Percentiles rank a stretch among this genome's conserved stretches.
Conservation (phyloP, 2,888 invertebrate species). For the Leptopilina syphax region DNA sequence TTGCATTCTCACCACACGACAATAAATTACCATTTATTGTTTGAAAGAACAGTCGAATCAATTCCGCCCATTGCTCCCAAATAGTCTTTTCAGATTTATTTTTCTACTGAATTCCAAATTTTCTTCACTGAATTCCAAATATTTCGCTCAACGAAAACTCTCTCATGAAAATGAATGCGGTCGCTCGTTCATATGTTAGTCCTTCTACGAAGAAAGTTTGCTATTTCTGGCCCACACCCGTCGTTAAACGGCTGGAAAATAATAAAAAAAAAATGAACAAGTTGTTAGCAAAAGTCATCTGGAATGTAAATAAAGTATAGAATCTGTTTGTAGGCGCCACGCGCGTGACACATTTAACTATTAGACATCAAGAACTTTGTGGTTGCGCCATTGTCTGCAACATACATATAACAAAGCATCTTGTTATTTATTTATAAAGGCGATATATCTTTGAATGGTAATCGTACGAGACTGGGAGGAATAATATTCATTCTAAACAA, state of each 20-base stretch:
- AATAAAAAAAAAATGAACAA: conserved; percentile 21
- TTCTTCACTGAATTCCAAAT: not conserved
- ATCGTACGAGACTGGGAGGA: not conserved
- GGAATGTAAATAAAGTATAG: conserved; percentile 33
- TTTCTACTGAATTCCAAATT: too few relatives aligned
- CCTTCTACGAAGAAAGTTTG: conserved; percentile 7
- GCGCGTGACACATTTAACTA: conserved; percentile 35
- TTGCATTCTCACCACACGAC: too few relatives aligned
- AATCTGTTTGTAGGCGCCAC: conserved; percentile 26
- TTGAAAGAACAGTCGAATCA: too few relatives aligned
- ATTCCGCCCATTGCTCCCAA: too few relatives aligned
- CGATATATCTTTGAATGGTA: not conserved
- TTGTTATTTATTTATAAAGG: conserved; percentile 20
- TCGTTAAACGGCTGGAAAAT: conserved; percentile 12
- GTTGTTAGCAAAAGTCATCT: conserved; percentile 23
- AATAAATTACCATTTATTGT: too few relatives aligned
- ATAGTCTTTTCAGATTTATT: too few relatives aligned
- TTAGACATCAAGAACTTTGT: conserved; percentile 32
- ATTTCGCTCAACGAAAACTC: conserved; percentile 17
- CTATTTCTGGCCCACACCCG: conserved; percentile 20
- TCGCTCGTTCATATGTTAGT: not conserved
- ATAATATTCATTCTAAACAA: not conserved
- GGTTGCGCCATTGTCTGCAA: conserved; percentile 38
- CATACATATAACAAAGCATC: conserved; percentile 1
- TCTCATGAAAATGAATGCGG: conserved; percentile 25